Percentiles rank a stretch among this genome's conserved stretches.
Evolutionary conservation across 2,113 vertebrate genomes (phyloP).

Genomic region (Ictidomys tridecemlineatus): DNA sequence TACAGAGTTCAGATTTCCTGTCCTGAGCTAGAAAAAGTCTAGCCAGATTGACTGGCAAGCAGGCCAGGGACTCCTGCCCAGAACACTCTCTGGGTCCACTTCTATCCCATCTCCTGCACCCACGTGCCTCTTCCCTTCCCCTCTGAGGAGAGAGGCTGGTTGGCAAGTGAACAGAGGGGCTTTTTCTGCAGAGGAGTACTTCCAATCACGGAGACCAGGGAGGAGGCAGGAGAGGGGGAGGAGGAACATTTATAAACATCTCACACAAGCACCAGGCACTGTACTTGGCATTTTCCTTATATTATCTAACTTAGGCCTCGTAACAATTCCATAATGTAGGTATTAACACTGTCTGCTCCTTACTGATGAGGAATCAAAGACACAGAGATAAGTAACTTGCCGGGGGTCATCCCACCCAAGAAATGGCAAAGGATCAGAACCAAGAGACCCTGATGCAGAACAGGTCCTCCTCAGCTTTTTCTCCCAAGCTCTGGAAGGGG

Average conservation of each 20-base stretch:
- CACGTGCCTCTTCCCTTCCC: neutral
- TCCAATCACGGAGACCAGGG: neutral
- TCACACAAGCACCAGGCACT: neutral
- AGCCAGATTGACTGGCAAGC: conserved; percentile 46
- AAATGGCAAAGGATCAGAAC: neutral
- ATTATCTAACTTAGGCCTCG: neutral
- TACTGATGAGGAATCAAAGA: neutral
- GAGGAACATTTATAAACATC: neutral
- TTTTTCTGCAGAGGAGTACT: neutral
- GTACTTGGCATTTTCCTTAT: neutral
- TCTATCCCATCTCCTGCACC: neutral
- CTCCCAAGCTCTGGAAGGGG: neutral
- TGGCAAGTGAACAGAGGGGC: neutral
- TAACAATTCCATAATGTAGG: neutral
- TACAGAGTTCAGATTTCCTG: conserved; percentile 78
- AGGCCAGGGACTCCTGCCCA: neutral
- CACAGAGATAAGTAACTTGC: neutral
- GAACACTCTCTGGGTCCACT: neutral
- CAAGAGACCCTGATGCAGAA: neutral
- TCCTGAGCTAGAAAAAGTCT: conserved; percentile 64
- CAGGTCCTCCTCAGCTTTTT: neutral
- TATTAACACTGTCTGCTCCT: neutral
- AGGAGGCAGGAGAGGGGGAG: neutral
- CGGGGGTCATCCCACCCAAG: neutral
- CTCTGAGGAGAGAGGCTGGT: neutral